A percentile compares a stretch with the other conserved stretches of the same genome.
Evolutionary conservation across 2,113 vertebrate genomes (phyloP).

Genomic region (Pampusana beccarii): DNA sequence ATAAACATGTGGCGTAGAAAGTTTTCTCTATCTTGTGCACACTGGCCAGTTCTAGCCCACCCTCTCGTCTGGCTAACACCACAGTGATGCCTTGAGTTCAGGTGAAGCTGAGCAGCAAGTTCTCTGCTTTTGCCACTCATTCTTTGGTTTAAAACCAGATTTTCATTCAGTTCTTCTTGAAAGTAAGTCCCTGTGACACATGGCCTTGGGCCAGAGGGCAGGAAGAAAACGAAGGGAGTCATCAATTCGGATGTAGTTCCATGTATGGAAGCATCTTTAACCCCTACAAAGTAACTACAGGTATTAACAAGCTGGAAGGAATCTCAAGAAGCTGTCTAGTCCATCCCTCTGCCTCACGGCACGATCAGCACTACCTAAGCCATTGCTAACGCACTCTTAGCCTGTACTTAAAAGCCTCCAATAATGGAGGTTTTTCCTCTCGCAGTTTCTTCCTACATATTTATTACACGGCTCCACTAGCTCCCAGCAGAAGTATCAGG

Average conservation of each 20-base stretch:
- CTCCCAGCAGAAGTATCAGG: background rate
- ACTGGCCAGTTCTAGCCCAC: background rate
- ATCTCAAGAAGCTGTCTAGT: conserved; percentile 3
- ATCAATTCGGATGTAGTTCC: background rate
- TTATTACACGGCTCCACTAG: background rate
- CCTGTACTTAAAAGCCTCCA: background rate
- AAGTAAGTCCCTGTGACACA: background rate
- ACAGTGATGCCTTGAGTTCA: background rate
- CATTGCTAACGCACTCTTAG: background rate
- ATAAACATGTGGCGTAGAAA: rapidly evolving
- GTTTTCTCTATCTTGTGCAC: rapidly evolving
- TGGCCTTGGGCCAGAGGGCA: background rate
- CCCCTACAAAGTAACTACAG: background rate
- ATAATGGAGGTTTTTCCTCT: background rate
- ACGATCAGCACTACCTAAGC: background rate
- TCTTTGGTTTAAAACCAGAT: background rate
- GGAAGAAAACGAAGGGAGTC: background rate
- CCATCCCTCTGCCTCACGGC: background rate
- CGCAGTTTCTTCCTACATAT: background rate
- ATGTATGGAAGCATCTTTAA: background rate
- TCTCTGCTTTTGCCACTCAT: background rate
- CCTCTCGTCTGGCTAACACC: background rate
- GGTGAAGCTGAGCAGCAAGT: background rate
- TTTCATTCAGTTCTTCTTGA: background rate
- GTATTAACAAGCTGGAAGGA: conserved; percentile 2